phyloP scores from a whole-genome alignment of 2,113 vertebrate species.

The Misgurnus anguillicaudatus region DNA sequence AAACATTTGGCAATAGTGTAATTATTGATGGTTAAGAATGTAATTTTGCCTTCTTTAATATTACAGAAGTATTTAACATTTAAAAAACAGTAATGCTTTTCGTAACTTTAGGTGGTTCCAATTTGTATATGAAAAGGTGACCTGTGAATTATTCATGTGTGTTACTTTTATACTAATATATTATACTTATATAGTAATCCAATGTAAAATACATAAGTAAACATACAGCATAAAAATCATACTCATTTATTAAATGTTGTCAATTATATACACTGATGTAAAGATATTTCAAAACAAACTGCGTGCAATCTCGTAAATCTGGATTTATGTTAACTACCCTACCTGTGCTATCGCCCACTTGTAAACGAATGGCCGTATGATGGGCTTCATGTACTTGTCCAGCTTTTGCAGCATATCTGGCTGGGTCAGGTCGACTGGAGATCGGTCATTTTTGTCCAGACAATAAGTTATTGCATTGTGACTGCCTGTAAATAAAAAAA shows the following conservation, averaged over 20 bases:
- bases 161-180: not conserved
- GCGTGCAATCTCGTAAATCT: not conserved
- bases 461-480: constrained; percentile 81
- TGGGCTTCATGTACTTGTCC: constrained; percentile 77
- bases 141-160: not conserved
- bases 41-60: not conserved
- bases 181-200: not conserved
- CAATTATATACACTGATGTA: too few relatives aligned
- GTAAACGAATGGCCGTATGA: constrained; percentile 79
- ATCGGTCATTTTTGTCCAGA: constrained; percentile 75
- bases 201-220: not conserved
- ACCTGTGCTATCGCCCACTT: constrained; percentile 80
- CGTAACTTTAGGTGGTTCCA: not conserved
- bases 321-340: not conserved
- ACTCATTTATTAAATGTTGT: too few relatives aligned
- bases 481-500: constrained; percentile 65
- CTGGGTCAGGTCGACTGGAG: constrained; percentile 75
- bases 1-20: too few relatives aligned
- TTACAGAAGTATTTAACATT: not conserved
- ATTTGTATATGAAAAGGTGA: constrained; percentile 5
- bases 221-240: not conserved
- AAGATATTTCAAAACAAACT: not conserved
- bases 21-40: not conserved
- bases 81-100: not conserved
- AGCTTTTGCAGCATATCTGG: constrained; percentile 77